Evolutionary conservation across 2,888 invertebrate species (phyloP), one percentile per base, ranked within the genome.

Genomic region (Meliscaeva auricollis): DNA sequence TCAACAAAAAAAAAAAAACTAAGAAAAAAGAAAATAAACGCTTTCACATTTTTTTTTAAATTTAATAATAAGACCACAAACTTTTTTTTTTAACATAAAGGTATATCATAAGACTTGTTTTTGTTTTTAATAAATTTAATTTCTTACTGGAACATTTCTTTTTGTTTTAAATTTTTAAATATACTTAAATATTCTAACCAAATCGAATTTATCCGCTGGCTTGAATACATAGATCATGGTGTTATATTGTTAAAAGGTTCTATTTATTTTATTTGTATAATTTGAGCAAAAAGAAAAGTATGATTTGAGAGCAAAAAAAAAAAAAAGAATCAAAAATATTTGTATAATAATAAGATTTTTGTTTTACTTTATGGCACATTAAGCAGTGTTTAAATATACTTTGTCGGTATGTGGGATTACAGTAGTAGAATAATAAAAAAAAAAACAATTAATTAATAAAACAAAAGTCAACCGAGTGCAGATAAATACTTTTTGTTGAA

Each of bases 371-470:
- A 85, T 85, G 85, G 85, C 85, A 85, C 85, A 69, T 85, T 48
- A 77, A 85, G 85, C 85, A 81, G 85, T 85, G 85, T 85, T 58
- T 75, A 56, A 54, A 66, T 81, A 81, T 81, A 81, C 76, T 81
- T 81, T 85, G 50, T 81, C 76, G 75, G 80, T 84, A 84, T 70
- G 58, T 38, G 73, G 41, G 62, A 56, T 74, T 50, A 74, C 22
- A 74, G 41, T 62, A 15, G 44, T 41, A 54, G 26, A 50, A 44
- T 35, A 72, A 48, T 20, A 48, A 48, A 52, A 56, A 15, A 38
- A 32, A 74, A 2, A 69, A 46, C 15, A 62, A n/a, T 13, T 46
- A 30, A 38, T 22, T 58, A 41, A 64, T 22, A 50, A 73, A 20
- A 58, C 20, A 52, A 68, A 52, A 48, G 20, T 50, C 58, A 77